Evolutionary conservation across 2,797 vertebrate species (phyloP), one percentile per base, ranked within the genome.

Genomic region (Sciurus vulgaris): DNA sequence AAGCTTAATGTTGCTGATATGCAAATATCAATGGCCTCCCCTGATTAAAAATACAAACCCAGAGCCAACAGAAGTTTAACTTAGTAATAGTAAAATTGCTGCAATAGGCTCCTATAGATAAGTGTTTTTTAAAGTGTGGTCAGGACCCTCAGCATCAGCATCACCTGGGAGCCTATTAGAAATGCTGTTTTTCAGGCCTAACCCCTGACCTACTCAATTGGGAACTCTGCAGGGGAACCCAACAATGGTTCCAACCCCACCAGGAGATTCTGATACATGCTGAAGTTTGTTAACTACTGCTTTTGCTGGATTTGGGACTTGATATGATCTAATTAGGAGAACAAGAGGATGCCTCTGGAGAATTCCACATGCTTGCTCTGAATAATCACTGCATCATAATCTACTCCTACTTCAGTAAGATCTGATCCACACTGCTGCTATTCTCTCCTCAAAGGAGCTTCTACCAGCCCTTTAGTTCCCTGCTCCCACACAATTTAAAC

Each of bases 31-130:
- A 33, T 77, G 56, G 59, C 56, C 59, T 89, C 28, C 83, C n/a
- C 33, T 54, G 41, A 86, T 89, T 54, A 74, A 94, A 94, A 89
- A 82, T 49, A 89, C 38, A 94, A 90, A 86, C 65, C 35, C n/a
- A 82, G 10, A 87, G 47, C 44, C 83, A 41, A n/a, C 38, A 28
- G 14, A 12, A 1, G 47, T 92, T 91, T 88, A 54, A 70, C 84
- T 93, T 49, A 41, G 76, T 61, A 51, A 92, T 7, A 86, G 33
- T 44, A 82, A 92, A 83, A 76, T 28, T 90, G n/a, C 54, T 78
- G 1, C 61, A 59, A 61, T 12, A 38, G 8, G 4, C 74, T 20
- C 33, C 33, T 65, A 47, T 4, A 91, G 51, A 78, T 41, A 22
- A 72, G 26, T 86, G 20, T 6, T 69, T 86, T 92, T 92, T 44